Evolutionary conservation across 1,140 invertebrate genomes (phyloP).

Genomic region (Cydia splendana): DNA sequence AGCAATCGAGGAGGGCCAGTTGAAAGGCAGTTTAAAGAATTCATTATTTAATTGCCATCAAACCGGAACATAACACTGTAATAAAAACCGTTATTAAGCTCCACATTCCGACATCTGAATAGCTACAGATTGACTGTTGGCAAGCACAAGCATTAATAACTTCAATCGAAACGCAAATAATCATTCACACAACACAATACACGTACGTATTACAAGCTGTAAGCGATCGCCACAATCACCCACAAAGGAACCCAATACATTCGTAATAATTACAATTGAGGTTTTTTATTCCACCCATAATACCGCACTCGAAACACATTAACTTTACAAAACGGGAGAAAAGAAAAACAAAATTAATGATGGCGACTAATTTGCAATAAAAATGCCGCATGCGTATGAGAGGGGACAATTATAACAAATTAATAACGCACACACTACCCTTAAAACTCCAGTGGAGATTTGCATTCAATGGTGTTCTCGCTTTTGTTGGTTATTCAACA

Average conservation of each 20-base stretch:
- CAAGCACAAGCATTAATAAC: slow-evolving; percentile 18
- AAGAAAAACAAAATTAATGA: slow-evolving; percentile 79
- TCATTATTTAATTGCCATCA: background rate
- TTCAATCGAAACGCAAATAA: slow-evolving; percentile 21
- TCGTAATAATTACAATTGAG: slow-evolving; percentile 31
- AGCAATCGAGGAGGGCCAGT: too few relatives aligned
- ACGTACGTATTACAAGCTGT: slow-evolving; percentile 13
- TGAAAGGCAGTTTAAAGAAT: too few relatives aligned
- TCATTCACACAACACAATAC: slow-evolving; percentile 20
- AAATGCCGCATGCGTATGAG: slow-evolving; percentile 78
- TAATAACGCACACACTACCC: slow-evolving; percentile 77
- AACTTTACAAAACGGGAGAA: slow-evolving; percentile 60
- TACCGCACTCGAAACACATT: slow-evolving; percentile 65
- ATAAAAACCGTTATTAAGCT: slow-evolving; percentile 25
- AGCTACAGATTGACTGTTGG: slow-evolving; percentile 6
- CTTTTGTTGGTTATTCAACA: slow-evolving; percentile 62
- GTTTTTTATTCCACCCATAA: slow-evolving; percentile 43
- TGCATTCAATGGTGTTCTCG: slow-evolving; percentile 73
- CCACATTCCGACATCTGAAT: slow-evolving; percentile 9
- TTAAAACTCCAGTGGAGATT: slow-evolving; percentile 78
- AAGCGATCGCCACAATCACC: slow-evolving; percentile 17
- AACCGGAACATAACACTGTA: background rate
- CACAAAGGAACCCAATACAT: slow-evolving; percentile 19
- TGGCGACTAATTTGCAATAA: slow-evolving; percentile 79
- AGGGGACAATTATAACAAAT: slow-evolving; percentile 79